Base-by-base conservation (phyloP, 2,113 vertebrate genomes). In the Megaptera novaeangliae region DNA sequence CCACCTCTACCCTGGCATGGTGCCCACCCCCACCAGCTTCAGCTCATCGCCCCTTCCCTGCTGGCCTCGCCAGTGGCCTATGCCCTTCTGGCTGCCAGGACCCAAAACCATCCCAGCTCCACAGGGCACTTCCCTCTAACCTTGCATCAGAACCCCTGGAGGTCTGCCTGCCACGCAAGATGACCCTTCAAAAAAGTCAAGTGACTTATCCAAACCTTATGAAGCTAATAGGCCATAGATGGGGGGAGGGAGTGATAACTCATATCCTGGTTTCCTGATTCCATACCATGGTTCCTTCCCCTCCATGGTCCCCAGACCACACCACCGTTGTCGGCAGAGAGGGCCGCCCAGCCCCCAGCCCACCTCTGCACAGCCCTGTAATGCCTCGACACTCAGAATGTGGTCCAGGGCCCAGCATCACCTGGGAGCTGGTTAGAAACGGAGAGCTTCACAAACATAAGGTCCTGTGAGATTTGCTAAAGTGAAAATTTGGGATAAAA, bases 261-360 rank as follows among this genome's bases (percentile, higher is more conserved):
- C 72, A 63, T 5, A 46, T 46, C 87, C 31, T 88, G 75, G 39
- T 64, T 86, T 94, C 74, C 84, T 85, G 93, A 94, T 66, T 61
- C 55, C 29, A 39, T 34, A 31, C 20, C 55, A 44, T 20, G 18
- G 39, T 41, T 68, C 34, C 64, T 82, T 89, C 64, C 18, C 74
- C 36, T 20, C 61, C 5, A 1, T 10, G 29, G 89, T 57, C 52
- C 94, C 80, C 20, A 86, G 57, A 94, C 39, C 17, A 71, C 5
- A 34, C 11, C 49, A 61, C 3, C 52, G 66, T 23, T 39, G 25
- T 61, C 69, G 92, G 36, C 49, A 72, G 63, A 39, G 88, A 71
- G 71, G 11, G 66, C 39, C 27, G 10, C 84, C 64, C 11, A 2
- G 31, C 88, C 77, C 36, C 25, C 44, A 71, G 83, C 57, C 21